Conservation (phyloP, 2,888 invertebrate genomes). For the Steinernema carpocapsae region DNA sequence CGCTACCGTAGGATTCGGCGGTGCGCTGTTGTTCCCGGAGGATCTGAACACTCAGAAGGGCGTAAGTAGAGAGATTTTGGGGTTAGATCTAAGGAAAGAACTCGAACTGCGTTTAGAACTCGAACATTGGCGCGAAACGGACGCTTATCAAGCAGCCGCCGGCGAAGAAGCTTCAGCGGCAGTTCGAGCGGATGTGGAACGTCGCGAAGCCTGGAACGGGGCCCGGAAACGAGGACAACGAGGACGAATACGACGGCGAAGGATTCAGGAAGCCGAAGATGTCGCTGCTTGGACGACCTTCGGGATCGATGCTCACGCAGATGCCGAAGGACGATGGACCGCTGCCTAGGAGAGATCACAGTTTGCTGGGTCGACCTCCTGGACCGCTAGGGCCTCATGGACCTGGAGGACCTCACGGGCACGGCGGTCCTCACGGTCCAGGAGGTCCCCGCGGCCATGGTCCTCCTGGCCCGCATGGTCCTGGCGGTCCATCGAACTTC, state of each 20-base stretch:
- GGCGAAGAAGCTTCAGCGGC: constrained; percentile 66
- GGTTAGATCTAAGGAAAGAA: background rate
- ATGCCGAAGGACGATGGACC: background rate
- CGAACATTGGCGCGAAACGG: constrained; percentile 52
- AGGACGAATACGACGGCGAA: background rate
- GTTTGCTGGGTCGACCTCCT: background rate
- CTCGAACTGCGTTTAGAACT: too few relatives aligned
- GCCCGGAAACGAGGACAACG: constrained; percentile 5
- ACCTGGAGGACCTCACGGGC: background rate
- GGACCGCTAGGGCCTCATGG: background rate
- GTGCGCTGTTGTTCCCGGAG: constrained; percentile 31
- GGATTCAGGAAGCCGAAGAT: constrained; percentile 3
- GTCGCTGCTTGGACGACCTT: background rate
- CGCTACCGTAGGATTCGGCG: constrained; percentile 27
- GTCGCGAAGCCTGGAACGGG: constrained; percentile 37
- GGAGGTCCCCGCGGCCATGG: background rate
- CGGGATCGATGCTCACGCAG: background rate
- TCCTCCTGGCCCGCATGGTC: background rate
- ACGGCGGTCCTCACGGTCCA: background rate
- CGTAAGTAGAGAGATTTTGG: constrained; percentile 12
- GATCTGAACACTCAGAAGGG: constrained; percentile 29
- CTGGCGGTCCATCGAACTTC: background rate
- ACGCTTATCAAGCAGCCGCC: constrained; percentile 68
- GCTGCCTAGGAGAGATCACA: background rate
- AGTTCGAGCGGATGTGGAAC: constrained; percentile 69